Conservation (phyloP, 1,140 invertebrate species). For the Papilio xuthus region DNA sequence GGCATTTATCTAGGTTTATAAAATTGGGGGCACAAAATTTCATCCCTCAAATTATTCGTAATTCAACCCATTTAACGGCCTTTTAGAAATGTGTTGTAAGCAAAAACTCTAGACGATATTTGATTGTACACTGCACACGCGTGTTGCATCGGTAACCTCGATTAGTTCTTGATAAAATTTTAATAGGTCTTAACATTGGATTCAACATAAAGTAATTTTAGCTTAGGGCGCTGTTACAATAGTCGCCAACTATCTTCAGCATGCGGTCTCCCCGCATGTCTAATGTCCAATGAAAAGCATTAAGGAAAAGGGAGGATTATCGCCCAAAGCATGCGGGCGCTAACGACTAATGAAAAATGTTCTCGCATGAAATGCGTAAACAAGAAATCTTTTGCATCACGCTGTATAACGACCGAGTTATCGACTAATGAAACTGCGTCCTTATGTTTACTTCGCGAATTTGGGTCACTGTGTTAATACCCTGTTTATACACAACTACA, state of each 20-base stretch:
- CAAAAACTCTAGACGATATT: neutral
- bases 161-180: conserved; percentile 26
- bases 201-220: conserved; percentile 13
- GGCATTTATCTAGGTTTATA: neutral
- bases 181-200: neutral
- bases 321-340: no score
- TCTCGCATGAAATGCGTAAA: no score
- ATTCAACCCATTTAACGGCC: neutral
- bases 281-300: no score
- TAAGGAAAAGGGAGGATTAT: no score
- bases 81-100: neutral
- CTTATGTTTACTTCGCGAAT: conserved; percentile 10
- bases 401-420: no score
- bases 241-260: no score
- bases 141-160: conserved; percentile 8
- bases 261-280: no score
- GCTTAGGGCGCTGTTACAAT: neutral
- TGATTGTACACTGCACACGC: neutral
- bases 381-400: no score
- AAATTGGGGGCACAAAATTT: no score
- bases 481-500: conserved; percentile 10
- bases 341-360: no score
- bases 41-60: no score
- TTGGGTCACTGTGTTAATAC: conserved; percentile 33
- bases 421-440: no score